Base-by-base conservation (phyloP, 1,140 invertebrate species). In the Eueides isabella region DNA sequence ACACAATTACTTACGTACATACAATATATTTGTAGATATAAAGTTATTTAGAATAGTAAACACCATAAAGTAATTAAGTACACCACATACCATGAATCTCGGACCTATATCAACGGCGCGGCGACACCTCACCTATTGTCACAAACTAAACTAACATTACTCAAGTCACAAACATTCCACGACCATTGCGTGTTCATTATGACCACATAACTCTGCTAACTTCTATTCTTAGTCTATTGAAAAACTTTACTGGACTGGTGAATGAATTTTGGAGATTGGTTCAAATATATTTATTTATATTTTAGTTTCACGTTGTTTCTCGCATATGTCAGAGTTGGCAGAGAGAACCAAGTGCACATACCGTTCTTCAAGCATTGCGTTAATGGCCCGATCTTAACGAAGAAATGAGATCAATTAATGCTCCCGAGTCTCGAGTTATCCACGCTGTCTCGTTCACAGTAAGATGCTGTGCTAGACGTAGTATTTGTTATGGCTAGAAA, bases 81-180 rank as follows among this genome's bases (percentile, higher is more conserved):
- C 19, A 26, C 23, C 9, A 26, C 48, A 23, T 19, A 55, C 11
- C 19, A 55, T 68, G 44, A 68, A 68, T 61, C 44, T 29, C 9
- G 19, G 44, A 68, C 66, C 66, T 55, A 55, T 68, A 68, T 68
- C 66, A 68, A 61, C 66, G 28, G 44, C 28, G 66, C 66, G 28
- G 44, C 28, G 66, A 55, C 66, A 68, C 61, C 61, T 63, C 16
- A 63, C 28, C 61, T 31, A 63, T 63, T 63, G n/a, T 63, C 30
- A 16, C 29, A 63, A 63, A 63, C 61, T 30, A 31, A 55, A 63
- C 61, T 12, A n/a, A 31, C 61, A 19, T 63, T 63, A 63, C 61
- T 63, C 61, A 63, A 29, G 48, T 48, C 28, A 62, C 26, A 28
- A 63, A 11, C 48, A 55, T 55, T 26, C 48, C 48, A 1, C 48